Evolutionary conservation across 2,888 invertebrate species (phyloP), one percentile per base, ranked within the genome.

Genomic region (Drosophila quinaria): DNA sequence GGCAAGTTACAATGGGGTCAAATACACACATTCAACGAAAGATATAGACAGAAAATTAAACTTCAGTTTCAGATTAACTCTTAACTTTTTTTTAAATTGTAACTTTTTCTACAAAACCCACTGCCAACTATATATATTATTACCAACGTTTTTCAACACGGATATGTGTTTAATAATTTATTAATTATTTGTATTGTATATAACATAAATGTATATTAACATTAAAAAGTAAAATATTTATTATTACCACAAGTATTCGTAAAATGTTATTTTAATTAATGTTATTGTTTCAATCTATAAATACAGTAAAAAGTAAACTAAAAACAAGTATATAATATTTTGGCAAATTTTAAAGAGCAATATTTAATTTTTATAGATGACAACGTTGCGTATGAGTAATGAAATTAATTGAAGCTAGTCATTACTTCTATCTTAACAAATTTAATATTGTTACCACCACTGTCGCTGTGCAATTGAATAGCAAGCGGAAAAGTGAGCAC

Each of bases 401-500:
- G 5, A 11, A 13, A 11, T 44, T 22, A 44, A 22, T 13, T 13
- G 1, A 13, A 19, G 13, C 42, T 19, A 10, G 1, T 10, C 19
- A 46, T 25, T 46, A 11, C 5, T 17, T 46, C 13, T 2, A 25
- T 2, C 8, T 11, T 15, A 15, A 33, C 15, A 15, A 15, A 11
- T 17, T 49, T 15, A 1, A 9, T 4, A 4, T 1, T 15, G 15
- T 76, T 79, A 73, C 80, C 5, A 19, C 37, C 59, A 69, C 51
- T 54, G 61, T 49, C 51, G 19, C 29, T 78, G 61, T 46, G 59
- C 49, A 78, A 71, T 70, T 83, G 76, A 79, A 80, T 79, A 77
- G 74, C 70, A 79, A 68, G 67, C 74, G 74, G 71, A 76, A 74
- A 69, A 77, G 65, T 77, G 69, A 71, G 55, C 74, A 66, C 56